Conservation (phyloP, 2,888 invertebrate genomes). For the Psylliodes chrysocephalus region DNA sequence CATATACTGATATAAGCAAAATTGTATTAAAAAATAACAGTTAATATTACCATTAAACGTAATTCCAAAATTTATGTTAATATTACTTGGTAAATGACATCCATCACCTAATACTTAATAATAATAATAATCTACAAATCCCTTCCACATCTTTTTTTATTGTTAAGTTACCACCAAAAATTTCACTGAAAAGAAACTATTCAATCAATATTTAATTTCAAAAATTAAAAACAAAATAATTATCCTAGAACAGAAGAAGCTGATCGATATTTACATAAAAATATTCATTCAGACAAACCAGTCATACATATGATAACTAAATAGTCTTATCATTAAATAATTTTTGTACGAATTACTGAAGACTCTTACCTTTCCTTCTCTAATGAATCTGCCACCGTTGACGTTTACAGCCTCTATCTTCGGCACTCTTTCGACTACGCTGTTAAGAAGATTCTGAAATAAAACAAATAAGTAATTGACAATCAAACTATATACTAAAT, state of each 20-base stretch:
- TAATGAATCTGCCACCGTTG: slow-evolving; percentile 93
- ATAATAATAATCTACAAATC: slow-evolving; percentile 18
- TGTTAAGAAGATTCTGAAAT: slow-evolving; percentile 88
- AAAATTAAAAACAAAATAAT: slow-evolving; percentile 13
- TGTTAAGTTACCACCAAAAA: slow-evolving; percentile 30
- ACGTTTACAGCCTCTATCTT: slow-evolving; percentile 95
- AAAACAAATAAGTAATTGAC: no score
- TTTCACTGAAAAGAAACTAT: slow-evolving; percentile 33
- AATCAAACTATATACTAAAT: no score
- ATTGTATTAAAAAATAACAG: slow-evolving; percentile 3
- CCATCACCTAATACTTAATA: slow-evolving; percentile 22
- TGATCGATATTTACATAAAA: slow-evolving; percentile 35
- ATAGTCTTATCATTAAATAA: slow-evolving; percentile 12
- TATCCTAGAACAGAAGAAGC: slow-evolving; percentile 24
- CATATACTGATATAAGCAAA: neutral
- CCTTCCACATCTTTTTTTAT: slow-evolving; percentile 27
- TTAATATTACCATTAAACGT: slow-evolving; percentile 14
- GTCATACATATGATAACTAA: slow-evolving; percentile 46
- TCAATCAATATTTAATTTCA: slow-evolving; percentile 10
- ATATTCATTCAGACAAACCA: slow-evolving; percentile 45
- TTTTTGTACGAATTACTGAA: neutral
- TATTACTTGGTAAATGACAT: slow-evolving; percentile 16
- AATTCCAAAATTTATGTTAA: slow-evolving; percentile 15
- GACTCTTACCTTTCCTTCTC: slow-evolving; percentile 93
- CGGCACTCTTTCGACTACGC: slow-evolving; percentile 91